phyloP scores from a whole-genome alignment of 2,888 invertebrate species.

The Rhagonycha lutea region DNA sequence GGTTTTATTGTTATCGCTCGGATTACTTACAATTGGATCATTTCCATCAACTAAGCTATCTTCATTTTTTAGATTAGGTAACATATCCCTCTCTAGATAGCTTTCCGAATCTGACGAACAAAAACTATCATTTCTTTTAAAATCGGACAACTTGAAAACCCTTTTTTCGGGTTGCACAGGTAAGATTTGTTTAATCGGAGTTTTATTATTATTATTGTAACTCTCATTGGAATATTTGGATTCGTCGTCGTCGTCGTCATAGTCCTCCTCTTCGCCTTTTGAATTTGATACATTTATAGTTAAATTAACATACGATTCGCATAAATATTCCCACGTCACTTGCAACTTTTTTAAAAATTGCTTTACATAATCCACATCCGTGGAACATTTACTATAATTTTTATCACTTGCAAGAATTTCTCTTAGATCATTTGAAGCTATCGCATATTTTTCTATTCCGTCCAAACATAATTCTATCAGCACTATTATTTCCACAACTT shows the following conservation, averaged over 20 bases:
- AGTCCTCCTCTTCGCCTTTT: constrained; percentile 35
- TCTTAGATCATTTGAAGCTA: constrained; percentile 65
- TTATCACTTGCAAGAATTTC: constrained; percentile 61
- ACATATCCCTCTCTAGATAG: constrained; percentile 50
- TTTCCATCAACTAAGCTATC: constrained; percentile 34
- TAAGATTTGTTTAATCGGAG: background rate
- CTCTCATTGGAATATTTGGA: constrained; percentile 28
- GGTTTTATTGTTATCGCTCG: constrained; percentile 45
- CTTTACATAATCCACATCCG: constrained; percentile 51
- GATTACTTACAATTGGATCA: constrained; percentile 12
- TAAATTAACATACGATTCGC: constrained; percentile 52
- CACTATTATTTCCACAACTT: constrained; percentile 86
- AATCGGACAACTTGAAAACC: constrained; percentile 62
- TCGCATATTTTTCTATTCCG: constrained; percentile 67
- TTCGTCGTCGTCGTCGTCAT: constrained; percentile 7
- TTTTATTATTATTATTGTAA: constrained; percentile 8
- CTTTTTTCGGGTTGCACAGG: constrained; percentile 21
- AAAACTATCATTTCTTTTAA: constrained; percentile 55
- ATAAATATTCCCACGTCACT: constrained; percentile 52
- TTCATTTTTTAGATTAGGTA: constrained; percentile 51
- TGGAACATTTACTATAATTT: constrained; percentile 38
- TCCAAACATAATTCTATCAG: constrained; percentile 83
- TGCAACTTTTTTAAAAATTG: constrained; percentile 51
- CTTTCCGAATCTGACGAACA: constrained; percentile 51
- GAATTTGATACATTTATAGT: constrained; percentile 48